These are phyloP conservation scores for Eudemis profundana DNA, from an alignment of 2,888 invertebrate species.

Conservation along the genomic window DNA sequence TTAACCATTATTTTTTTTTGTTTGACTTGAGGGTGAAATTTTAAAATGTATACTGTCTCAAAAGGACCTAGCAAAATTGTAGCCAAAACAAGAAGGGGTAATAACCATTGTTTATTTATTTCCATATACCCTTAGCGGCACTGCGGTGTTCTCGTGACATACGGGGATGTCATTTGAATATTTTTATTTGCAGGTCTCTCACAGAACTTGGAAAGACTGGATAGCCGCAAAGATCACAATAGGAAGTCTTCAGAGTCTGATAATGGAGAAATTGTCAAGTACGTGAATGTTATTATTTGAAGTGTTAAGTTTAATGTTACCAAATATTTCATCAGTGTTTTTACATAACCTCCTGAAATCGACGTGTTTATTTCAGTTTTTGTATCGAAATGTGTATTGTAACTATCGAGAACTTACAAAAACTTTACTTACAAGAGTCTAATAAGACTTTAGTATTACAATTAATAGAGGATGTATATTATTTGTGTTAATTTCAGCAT, in stretches of 20 bases:
- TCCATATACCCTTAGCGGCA: conserved; percentile 26
- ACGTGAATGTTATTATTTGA: conserved; percentile 59
- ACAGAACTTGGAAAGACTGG: conserved; percentile 92
- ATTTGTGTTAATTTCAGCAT: conserved; percentile 83
- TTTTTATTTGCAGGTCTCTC: conserved; percentile 87
- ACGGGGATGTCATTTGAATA: conserved; percentile 52
- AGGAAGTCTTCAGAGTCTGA: conserved; percentile 88
- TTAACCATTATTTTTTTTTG: conserved; percentile 71
- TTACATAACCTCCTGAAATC: conserved; percentile 78
- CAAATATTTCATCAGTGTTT: conserved; percentile 75
- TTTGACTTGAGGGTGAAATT: conserved; percentile 74
- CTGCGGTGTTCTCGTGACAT: conserved; percentile 48
- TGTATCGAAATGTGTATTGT: conserved; percentile 41
- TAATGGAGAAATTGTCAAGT: conserved; percentile 88
- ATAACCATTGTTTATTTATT: conserved; percentile 19
- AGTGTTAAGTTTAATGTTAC: conserved; percentile 56
- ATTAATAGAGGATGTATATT: conserved; percentile 40
- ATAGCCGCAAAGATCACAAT: conserved; percentile 89
- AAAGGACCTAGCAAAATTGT: conserved; percentile 95
- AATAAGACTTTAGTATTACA: conserved; percentile 2
- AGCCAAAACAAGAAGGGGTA: conserved; percentile 93
- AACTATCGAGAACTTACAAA: background rate
- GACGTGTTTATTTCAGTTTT: conserved; percentile 43
- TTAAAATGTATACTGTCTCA: conserved; percentile 93
- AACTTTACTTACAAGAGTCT: background rate